Base-by-base conservation (phyloP, 2,888 invertebrate species). In the Caenorhabditis japonica region DNA sequence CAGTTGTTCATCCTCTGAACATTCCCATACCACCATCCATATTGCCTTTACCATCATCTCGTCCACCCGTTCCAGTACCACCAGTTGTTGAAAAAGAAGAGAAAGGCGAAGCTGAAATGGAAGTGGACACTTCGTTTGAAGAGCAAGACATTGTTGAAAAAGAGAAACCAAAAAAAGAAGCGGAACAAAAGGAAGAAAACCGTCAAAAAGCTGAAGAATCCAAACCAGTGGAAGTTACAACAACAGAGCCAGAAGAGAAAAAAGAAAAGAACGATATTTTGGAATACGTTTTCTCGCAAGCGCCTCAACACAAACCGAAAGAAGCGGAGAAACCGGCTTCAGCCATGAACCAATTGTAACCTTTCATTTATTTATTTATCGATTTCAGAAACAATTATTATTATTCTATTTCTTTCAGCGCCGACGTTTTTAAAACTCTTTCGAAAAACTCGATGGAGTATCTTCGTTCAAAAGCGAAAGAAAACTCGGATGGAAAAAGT, bases 51-150 rank as follows among this genome's bases (percentile, higher is more conserved):
- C 17, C 8, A 8, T 15, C 43, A 17, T 8, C 19, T 19, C 17
- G 3, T 19, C 19, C 17, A 19, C 17, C 43, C n/a, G 25, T 19
- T 2, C 2, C 39, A 13, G 4, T n/a, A 4, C 4, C 17, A 13
- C 5, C 5, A 39, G 17, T 39, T n/a, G 39, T 10, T 13, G 39
- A 17, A 39, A 33, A 25, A 46, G 62, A 53, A 33, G 55, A 64
- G 23, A 49, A 17, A n/a, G 56, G 56, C n/a, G 56, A 47, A 12
- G 52, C 30, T 12, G n/a, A 39, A 15, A 52, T 58, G 58, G 58
- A 68, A 27, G 17, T 49, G n/a, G 25, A 25, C 13, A 27, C 27
- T 23, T 23, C 33, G 4, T 12, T 39, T 4, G 56, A 43, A 8
- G 56, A 33, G 4, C 39, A 53, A 15, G 38, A 27, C 53, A 62